Percentiles rank a stretch among this genome's conserved stretches.
Conservation (phyloP, 2,113 vertebrate species). For the Ageneiosus marmoratus region DNA sequence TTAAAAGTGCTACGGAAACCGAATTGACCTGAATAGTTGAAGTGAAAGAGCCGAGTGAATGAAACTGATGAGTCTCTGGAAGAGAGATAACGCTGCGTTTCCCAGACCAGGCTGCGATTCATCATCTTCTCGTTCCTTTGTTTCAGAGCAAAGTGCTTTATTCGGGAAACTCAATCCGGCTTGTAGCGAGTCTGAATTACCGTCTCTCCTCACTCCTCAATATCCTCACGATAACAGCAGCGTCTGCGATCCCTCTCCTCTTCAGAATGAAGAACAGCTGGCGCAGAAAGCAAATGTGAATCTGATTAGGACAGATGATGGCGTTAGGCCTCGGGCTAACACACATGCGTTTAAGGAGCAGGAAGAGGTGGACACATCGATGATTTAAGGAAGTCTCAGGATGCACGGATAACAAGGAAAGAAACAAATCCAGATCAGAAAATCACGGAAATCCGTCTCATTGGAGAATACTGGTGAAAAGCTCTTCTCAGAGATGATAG, state of each 20-base stretch:
- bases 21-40: background rate
- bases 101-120: background rate
- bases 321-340: conserved; percentile 31
- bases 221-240: conserved; percentile 8
- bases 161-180: conserved; percentile 33
- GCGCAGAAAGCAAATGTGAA: conserved; percentile 30
- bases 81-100: background rate
- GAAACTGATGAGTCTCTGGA: background rate
- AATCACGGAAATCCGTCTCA: background rate
- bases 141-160: conserved; percentile 27
- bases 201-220: conserved; percentile 37
- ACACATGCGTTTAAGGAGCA: conserved; percentile 5
- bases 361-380: conserved; percentile 14
- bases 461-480: too few relatives aligned
- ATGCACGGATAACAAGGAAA: background rate
- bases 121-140: conserved; percentile 15
- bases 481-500: background rate
- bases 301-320: conserved; percentile 50
- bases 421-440: background rate
- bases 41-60: background rate
- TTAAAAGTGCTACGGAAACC: background rate
- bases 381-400: conserved; percentile 26
- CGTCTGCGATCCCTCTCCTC: background rate
- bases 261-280: conserved; percentile 50
- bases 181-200: conserved; percentile 20